A percentile compares a stretch with the other conserved stretches of the same genome.
Conservation (phyloP, 2,113 vertebrate species). For the Pygoscelis adeliae region DNA sequence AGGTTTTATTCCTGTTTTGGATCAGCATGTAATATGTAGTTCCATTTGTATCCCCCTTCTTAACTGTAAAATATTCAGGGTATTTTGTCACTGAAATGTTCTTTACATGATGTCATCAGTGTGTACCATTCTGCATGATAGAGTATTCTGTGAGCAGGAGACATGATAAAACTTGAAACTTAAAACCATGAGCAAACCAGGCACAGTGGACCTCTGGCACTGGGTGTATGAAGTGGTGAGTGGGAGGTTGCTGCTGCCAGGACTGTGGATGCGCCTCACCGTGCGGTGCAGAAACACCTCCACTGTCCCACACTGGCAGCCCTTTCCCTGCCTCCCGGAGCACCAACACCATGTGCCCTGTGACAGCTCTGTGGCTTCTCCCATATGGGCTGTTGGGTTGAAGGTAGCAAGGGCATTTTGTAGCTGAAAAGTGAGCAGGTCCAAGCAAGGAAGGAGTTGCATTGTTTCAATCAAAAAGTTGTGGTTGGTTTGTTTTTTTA, state of each 20-base stretch:
- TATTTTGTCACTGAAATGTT: background rate
- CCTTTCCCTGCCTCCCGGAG: background rate
- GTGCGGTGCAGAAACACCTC: background rate
- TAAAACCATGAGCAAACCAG: background rate
- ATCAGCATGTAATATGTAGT: background rate
- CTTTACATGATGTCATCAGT: background rate
- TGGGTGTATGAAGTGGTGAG: background rate
- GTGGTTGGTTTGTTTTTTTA: background rate
- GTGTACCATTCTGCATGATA: background rate
- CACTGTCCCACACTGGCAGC: background rate
- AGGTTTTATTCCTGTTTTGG: background rate
- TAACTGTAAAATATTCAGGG: background rate
- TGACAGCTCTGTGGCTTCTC: background rate
- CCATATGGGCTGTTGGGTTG: background rate
- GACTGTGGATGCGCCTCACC: fast-evolving
- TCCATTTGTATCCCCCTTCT: background rate
- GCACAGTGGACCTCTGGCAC: background rate
- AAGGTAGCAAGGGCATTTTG: background rate
- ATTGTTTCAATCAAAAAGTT: background rate
- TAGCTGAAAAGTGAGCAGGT: background rate
- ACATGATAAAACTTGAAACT: background rate
- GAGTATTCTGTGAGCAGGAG: background rate
- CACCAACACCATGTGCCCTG: fast-evolving
- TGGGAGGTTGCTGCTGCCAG: background rate
- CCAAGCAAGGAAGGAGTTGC: background rate